These are phyloP conservation scores for Xanthorhoe spadicearia DNA, from an alignment of 2,888 invertebrate genomes.

Conservation along the genomic window DNA sequence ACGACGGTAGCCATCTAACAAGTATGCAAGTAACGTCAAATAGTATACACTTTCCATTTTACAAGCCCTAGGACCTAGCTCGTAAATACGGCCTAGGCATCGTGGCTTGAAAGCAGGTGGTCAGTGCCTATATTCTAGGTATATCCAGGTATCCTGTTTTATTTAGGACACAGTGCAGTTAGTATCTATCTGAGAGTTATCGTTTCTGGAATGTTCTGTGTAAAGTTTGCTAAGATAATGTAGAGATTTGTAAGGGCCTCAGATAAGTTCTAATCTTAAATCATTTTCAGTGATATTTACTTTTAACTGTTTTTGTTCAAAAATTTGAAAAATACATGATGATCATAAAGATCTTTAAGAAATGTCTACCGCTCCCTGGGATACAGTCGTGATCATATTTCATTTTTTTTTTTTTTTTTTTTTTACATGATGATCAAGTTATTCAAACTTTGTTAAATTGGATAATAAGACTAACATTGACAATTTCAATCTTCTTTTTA, in stretches of 20 bases:
- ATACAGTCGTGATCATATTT: no score
- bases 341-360: no score
- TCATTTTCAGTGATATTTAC: neutral
- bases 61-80: slow-evolving; percentile 20
- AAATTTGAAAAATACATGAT: no score
- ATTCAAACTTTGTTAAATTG: no score
- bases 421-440: no score
- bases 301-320: no score
- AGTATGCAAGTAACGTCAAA: slow-evolving; percentile 2
- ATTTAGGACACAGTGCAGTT: neutral
- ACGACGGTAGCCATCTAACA: slow-evolving; percentile 1
- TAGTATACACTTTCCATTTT: slow-evolving; percentile 30
- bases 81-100: slow-evolving; percentile 21
- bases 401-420: no score
- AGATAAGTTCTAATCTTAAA: no score
- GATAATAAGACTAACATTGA: no score
- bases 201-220: neutral
- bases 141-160: slow-evolving; percentile 6
- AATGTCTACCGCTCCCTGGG: no score
- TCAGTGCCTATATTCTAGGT: slow-evolving; percentile 5
- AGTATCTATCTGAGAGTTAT: neutral
- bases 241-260: neutral
- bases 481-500: no score
- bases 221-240: neutral
- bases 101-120: slow-evolving; percentile 22